phyloP scores from a whole-genome alignment of 2,797 vertebrate species.

The Setipinna tenuifilis region DNA sequence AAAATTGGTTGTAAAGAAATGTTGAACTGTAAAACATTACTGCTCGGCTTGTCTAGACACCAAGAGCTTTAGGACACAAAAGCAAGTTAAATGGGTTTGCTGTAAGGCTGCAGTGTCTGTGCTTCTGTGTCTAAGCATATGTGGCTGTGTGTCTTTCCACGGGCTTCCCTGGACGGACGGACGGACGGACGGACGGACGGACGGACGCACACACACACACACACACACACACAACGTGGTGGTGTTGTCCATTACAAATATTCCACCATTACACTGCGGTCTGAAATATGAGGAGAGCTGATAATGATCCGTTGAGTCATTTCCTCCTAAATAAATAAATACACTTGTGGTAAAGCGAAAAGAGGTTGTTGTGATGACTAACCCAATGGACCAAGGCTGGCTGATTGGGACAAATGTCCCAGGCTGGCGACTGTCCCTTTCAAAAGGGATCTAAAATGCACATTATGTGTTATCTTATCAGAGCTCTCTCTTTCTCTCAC shows the following conservation, averaged over 20 bases:
- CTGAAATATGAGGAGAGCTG: conserved; percentile 18
- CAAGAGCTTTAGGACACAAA: neutral
- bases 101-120: too few relatives aligned
- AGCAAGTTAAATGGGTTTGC: neutral
- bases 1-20: too few relatives aligned
- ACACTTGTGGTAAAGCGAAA: neutral
- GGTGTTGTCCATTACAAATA: neutral
- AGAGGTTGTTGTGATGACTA: neutral
- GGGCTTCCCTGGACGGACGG: neutral
- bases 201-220: neutral
- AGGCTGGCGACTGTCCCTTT: neutral
- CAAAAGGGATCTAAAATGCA: neutral
- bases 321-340: conserved; percentile 21
- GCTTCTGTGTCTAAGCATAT: too few relatives aligned
- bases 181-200: neutral
- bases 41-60: neutral
- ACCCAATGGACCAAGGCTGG: neutral
- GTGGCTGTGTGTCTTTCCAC: neutral
- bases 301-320: conserved; percentile 11
- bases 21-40: neutral
- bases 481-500: neutral
- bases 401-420: neutral
- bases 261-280: conserved; percentile 14
- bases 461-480: neutral
- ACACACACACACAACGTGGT: neutral